Percentiles rank a stretch among this genome's conserved stretches.
These are phyloP conservation scores for Abscondita cerata DNA, from an alignment of 2,888 invertebrate species.

Conservation along the genomic window DNA sequence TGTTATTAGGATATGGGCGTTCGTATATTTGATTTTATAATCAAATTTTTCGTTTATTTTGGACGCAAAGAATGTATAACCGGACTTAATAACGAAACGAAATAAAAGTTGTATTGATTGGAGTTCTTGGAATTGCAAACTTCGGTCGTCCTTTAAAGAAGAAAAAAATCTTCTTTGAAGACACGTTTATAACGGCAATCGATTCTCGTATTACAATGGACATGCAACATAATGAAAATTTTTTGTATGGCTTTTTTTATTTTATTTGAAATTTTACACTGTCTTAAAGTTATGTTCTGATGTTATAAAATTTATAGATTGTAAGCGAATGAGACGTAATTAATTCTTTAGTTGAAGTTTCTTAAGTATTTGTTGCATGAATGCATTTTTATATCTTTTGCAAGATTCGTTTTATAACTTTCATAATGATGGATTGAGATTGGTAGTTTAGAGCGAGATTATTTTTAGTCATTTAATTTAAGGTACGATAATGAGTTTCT, in stretches of 20 bases:
- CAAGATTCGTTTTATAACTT: too few species aligned
- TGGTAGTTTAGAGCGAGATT: too few species aligned
- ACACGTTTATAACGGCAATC: constrained; percentile 50
- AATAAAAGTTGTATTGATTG: constrained; percentile 24
- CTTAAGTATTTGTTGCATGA: too few species aligned
- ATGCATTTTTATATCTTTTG: too few species aligned
- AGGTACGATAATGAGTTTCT: too few species aligned
- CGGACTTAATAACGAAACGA: constrained; percentile 4
- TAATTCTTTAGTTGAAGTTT: too few species aligned
- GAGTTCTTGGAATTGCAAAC: constrained; percentile 42
- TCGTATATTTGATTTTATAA: constrained; percentile 7
- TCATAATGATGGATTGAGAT: too few species aligned
- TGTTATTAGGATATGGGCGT: background rate
- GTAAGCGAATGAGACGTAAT: too few species aligned
- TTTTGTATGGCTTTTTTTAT: constrained; percentile 44
- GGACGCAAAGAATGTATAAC: background rate
- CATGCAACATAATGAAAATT: constrained; percentile 53
- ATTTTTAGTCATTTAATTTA: too few species aligned
- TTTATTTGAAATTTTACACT: constrained; percentile 34
- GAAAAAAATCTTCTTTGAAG: constrained; percentile 44
- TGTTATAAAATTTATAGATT: too few species aligned
- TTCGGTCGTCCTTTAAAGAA: constrained; percentile 24
- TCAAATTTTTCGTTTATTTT: background rate
- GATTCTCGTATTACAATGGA: constrained; percentile 45
- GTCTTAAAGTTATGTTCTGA: constrained; percentile 11